Base-by-base conservation (phyloP, 2,888 invertebrate genomes). In the Cataglyphis cursor region DNA sequence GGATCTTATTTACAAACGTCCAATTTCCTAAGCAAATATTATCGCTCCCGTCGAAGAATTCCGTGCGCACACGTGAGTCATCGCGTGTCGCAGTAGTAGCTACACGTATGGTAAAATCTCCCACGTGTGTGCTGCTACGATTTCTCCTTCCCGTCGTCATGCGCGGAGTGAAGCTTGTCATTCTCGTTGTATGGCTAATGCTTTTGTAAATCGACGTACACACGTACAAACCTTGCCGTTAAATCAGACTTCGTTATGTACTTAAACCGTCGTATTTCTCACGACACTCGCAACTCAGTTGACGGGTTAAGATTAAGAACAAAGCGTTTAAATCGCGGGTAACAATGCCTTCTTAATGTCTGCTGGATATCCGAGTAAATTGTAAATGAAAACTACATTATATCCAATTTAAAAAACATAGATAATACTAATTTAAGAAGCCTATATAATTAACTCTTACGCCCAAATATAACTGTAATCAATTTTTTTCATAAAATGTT, bases 111-210 rank as follows among this genome's bases (percentile, higher is more conserved):
- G 84, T 86, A 83, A 82, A 83, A 85, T 88, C 86, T 83, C 83
- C 86, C 86, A 85, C 83, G 87, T 87, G 83, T 59, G 81, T 75
- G 74, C 64, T 83, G 80, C 44, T 76, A 68, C 89, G 81, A 85
- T 89, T 87, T 89, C 88, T 87, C 89, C 84, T 72, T 54, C 51
- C 51, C 61, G 51, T 81, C 54, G n/a, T 44, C 83, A 61, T 74
- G 82, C 64, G 31, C 70, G 18, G 61, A 85, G 87, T 81, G 85
- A 87, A 85, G 83, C 88, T 74, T 84, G 84, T 83, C 89, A 81
- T 82, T 85, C 82, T 85, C 82, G 82, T 80, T 73, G 78, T 68
- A 28, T 15, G 78, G 83, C 82, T 28, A 78, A 85, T 81, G 81
- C 89, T 84, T 86, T 73, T 75, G 88, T 76, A 78, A 80, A 76